Conservation (phyloP, 2,113 vertebrate species). For the Hirundichthys speculiger region DNA sequence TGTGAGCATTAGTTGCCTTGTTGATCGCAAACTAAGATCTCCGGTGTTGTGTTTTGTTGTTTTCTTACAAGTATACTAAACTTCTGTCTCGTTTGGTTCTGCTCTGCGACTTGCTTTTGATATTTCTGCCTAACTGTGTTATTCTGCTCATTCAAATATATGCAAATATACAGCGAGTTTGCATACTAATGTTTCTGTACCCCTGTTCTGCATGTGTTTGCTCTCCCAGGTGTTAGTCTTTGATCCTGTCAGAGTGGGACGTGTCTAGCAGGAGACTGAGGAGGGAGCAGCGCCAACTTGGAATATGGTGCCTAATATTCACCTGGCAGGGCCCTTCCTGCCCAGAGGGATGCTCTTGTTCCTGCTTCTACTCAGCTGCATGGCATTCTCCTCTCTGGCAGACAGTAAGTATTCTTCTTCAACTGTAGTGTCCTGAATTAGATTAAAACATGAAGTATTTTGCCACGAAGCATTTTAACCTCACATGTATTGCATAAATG, state of each 20-base stretch:
- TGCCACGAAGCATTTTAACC: constrained; percentile 8
- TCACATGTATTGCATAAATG: constrained; percentile 2
- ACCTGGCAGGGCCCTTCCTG: constrained; percentile 73
- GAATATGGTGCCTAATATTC: constrained; percentile 91
- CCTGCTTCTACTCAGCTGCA: constrained; percentile 85
- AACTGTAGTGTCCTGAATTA: constrained; percentile 3
- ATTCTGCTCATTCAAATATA: constrained; percentile 67
- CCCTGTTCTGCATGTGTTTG: constrained; percentile 58
- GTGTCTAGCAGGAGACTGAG: constrained; percentile 78
- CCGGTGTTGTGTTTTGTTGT: constrained; percentile 29
- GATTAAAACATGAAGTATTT: constrained; percentile 4
- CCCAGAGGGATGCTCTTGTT: constrained; percentile 76
- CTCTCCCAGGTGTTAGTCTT: constrained; percentile 81
- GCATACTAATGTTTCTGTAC: constrained; percentile 59
- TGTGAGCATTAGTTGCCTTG: constrained; percentile 34
- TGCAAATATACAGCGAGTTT: constrained; percentile 64
- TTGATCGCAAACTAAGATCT: constrained; percentile 51
- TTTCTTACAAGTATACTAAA: constrained; percentile 45
- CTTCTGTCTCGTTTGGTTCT: constrained; percentile 28
- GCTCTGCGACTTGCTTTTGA: constrained; percentile 37
- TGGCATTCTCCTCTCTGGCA: constrained; percentile 81
- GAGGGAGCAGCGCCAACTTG: constrained; percentile 83
- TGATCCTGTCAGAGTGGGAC: constrained; percentile 81
- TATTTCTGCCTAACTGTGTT: constrained; percentile 49
- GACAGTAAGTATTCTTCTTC: constrained; percentile 87